Evolutionary conservation across 2,113 vertebrate genomes (phyloP).

Genomic region (Anguilla rostrata): DNA sequence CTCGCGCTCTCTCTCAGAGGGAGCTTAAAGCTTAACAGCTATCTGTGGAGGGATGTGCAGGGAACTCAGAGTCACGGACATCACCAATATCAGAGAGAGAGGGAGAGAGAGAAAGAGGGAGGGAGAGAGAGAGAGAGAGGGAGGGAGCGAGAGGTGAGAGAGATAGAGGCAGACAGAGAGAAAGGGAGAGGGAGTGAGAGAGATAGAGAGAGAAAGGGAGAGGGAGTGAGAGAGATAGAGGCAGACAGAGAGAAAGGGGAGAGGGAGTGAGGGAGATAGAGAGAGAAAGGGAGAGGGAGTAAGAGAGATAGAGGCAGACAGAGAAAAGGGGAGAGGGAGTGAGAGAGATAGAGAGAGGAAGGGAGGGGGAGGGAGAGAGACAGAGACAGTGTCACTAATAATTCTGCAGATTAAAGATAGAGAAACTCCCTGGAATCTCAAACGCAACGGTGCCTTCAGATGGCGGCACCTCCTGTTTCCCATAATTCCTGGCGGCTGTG

Average conservation of each 20-base stretch:
- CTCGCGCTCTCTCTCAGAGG: background rate
- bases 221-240: background rate
- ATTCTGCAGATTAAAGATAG: background rate
- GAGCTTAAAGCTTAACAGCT: background rate
- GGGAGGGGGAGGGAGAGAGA: background rate
- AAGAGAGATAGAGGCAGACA: too few relatives aligned
- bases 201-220: conserved; percentile 14
- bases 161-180: conserved; percentile 5
- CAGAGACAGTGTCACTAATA: background rate
- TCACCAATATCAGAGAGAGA: background rate
- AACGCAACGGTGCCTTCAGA: background rate
- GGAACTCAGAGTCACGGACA: background rate
- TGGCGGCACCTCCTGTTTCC: background rate
- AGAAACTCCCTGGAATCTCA: background rate
- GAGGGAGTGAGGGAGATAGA: too few relatives aligned
- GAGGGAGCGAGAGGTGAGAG: background rate
- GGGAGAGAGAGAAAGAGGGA: background rate
- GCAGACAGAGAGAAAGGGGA: too few relatives aligned
- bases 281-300: too few relatives aligned
- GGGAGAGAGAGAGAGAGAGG: background rate
- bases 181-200: conserved; percentile 10
- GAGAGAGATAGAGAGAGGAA: too few relatives aligned
- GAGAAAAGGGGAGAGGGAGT: too few relatives aligned
- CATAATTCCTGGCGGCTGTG: background rate
- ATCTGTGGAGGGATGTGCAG: background rate